Base-by-base conservation (phyloP, 2,888 invertebrate species). In the Ochropleura plecta region DNA sequence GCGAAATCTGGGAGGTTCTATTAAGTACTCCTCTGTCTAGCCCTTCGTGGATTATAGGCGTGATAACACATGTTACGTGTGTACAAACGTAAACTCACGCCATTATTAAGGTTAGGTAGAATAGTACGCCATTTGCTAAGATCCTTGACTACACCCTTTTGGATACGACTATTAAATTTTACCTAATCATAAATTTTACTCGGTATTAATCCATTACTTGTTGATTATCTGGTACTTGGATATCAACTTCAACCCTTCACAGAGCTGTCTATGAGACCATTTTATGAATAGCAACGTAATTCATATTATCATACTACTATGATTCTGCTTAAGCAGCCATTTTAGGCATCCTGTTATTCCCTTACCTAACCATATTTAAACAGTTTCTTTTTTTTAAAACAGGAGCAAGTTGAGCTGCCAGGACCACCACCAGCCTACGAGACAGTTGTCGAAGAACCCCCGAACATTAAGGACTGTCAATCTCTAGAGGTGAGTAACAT, bases 351-450 rank as follows among this genome's bases (percentile, higher is more conserved):
- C 9, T 18, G 20, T 20, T 51, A 1, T 20, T 10, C 14, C 2
- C 49, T 48, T 42, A 48, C 16, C 7, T 46, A 46, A 68, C 30
- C n/a, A 3, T 46, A 3, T 5, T 44, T 30, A 2, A 16, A n/a
- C 20, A 4, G 18, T 51, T 1, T 42, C 3, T 14, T 9, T 73
- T 70, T 49, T 68, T 64, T 57, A 75, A 12, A 69, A 6, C 91
- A 94, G 94, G 92, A 88, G 86, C 96, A 88, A 88, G 94, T 88
- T 88, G 92, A 93, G 53, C 57, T 92, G 4, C 97, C 97, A 0
- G 97, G 97, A 0, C 97, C 97, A 0, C 98, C 98, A 16, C 98
- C 98, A 0, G 96, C 97, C 2, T 97, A 97, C 91, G 97, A 97
- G 73, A 91, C 95, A 1, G 95, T 97, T 3, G 95, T 97, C 5